Evolutionary conservation across 2,888 invertebrate species (phyloP).

Genomic region (Cremastobaeus sp.): DNA sequence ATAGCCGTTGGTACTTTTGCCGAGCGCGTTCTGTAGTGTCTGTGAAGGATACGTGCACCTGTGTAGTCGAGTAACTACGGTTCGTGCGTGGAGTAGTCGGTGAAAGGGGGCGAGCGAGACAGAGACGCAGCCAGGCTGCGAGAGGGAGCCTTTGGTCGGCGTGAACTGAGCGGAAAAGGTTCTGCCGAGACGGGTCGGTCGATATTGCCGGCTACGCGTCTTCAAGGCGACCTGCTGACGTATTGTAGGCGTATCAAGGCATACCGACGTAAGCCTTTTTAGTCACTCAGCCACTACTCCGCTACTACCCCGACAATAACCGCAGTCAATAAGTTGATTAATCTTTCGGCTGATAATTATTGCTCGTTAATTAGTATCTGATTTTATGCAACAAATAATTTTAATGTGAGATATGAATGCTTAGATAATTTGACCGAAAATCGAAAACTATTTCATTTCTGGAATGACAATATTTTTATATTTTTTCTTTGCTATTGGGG

Average conservation of each 20-base stretch:
- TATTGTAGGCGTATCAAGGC: slow-evolving; percentile 51
- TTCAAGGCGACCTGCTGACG: slow-evolving; percentile 71
- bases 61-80: slow-evolving; percentile 51
- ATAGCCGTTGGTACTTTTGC: slow-evolving; percentile 33
- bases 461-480: too few relatives aligned
- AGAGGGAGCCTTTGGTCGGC: slow-evolving; percentile 61
- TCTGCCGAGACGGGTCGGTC: slow-evolving; percentile 67
- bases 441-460: too few relatives aligned
- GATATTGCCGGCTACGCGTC: slow-evolving; percentile 71
- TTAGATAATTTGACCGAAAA: too few relatives aligned
- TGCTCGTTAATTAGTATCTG: not conserved
- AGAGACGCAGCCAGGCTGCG: slow-evolving; percentile 24
- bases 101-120: slow-evolving; percentile 33
- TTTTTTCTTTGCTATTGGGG: too few relatives aligned
- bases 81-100: slow-evolving; percentile 61
- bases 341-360: not conserved
- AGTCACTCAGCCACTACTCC: not conserved
- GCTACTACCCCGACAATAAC: slow-evolving; percentile 21
- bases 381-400: not conserved
- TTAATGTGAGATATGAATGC: too few relatives aligned
- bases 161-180: slow-evolving; percentile 65
- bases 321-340: slow-evolving; percentile 19
- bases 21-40: slow-evolving; percentile 39
- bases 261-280: slow-evolving; percentile 42
- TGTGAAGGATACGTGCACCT: slow-evolving; percentile 60